These are phyloP conservation scores for Anhinga rufa DNA, from an alignment of 2,113 vertebrate species.

Conservation along the genomic window DNA sequence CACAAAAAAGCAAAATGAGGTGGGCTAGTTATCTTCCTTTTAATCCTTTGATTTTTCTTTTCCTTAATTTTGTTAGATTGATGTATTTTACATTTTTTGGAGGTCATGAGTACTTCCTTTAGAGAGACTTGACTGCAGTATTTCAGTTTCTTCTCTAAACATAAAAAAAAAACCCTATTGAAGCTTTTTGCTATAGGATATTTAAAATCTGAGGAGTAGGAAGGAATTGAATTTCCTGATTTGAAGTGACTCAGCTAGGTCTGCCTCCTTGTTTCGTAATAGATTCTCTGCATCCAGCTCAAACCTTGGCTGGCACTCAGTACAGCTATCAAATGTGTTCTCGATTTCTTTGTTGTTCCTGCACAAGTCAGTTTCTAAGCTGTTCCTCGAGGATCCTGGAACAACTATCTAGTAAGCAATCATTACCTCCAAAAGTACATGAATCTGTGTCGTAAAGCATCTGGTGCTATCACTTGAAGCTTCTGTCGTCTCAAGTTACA, in stretches of 20 bases:
- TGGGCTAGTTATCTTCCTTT: not conserved
- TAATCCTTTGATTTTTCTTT: not conserved
- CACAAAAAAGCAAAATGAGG: not conserved
- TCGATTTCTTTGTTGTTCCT: slow-evolving; percentile 22
- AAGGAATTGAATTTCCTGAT: slow-evolving; percentile 47
- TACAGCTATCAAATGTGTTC: not conserved
- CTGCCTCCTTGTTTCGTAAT: slow-evolving; percentile 42
- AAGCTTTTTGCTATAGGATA: slow-evolving; percentile 14
- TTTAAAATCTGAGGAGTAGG: slow-evolving; percentile 37
- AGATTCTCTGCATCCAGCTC: slow-evolving; percentile 13
- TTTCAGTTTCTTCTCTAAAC: not conserved
- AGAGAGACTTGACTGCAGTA: not conserved
- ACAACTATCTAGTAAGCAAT: not conserved
- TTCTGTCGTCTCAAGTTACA: not conserved
- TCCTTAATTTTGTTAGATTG: not conserved
- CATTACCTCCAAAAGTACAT: not conserved
- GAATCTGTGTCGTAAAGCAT: not conserved
- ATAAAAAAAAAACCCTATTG: not conserved
- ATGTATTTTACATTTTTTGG: not conserved
- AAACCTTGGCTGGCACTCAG: not conserved
- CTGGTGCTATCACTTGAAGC: not conserved
- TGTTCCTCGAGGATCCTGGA: slow-evolving; percentile 2
- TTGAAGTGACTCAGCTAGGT: slow-evolving; percentile 43
- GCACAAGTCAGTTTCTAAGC: not conserved
- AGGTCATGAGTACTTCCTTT: not conserved